Evolutionary conservation across 2,113 vertebrate genomes (phyloP).

Genomic region (Acrocephalus arundinaceus): DNA sequence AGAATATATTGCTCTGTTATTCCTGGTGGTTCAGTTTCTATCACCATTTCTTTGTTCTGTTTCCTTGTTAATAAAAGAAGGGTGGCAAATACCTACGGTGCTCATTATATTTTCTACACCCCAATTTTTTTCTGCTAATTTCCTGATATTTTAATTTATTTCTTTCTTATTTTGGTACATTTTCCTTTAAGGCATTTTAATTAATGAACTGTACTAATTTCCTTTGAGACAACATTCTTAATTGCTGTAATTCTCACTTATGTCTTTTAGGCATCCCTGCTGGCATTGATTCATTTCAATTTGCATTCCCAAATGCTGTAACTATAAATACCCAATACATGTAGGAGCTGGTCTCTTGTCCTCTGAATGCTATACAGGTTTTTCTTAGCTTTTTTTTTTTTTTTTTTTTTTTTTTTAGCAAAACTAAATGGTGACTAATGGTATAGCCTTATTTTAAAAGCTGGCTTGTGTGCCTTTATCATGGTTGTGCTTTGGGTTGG

Average conservation of each 20-base stretch:
- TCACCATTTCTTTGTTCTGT: background rate
- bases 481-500: background rate
- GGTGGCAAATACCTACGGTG: background rate
- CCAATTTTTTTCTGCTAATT: slow-evolving; percentile 5
- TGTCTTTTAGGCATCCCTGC: slow-evolving; percentile 69
- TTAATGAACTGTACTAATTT: slow-evolving; percentile 76
- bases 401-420: background rate
- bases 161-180: slow-evolving; percentile 48
- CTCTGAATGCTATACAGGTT: background rate
- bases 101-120: background rate
- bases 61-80: background rate
- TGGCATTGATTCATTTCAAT: slow-evolving; percentile 70
- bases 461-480: background rate
- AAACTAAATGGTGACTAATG: background rate
- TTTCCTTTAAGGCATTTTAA: slow-evolving; percentile 74
- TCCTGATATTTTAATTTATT: slow-evolving; percentile 65
- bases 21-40: background rate
- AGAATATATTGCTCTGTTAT: background rate
- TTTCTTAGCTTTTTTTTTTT: background rate
- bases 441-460: background rate
- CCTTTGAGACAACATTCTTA: slow-evolving; percentile 73
- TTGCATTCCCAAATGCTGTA: slow-evolving; percentile 50
- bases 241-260: slow-evolving; percentile 75
- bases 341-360: slow-evolving; percentile 3
- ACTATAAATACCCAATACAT: slow-evolving; percentile 58